A percentile compares a stretch with the other conserved stretches of the same genome.
Evolutionary conservation across 2,113 vertebrate genomes (phyloP).

Genomic region (Numenius arquata): DNA sequence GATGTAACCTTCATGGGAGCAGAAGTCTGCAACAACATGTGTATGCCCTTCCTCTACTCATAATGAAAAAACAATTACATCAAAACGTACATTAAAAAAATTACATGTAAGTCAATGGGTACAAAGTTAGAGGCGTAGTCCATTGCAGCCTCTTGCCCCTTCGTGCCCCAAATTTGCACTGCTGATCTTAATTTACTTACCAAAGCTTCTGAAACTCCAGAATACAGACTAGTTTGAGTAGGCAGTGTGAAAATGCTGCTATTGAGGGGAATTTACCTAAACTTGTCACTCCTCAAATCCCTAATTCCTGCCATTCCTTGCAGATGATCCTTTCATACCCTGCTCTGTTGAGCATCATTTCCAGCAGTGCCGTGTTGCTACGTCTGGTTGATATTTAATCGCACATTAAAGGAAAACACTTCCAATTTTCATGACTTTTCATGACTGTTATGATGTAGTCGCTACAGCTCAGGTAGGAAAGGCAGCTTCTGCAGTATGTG

Average conservation of each 20-base stretch:
- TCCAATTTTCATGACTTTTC: background rate
- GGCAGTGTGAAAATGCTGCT: background rate
- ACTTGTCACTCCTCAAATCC: background rate
- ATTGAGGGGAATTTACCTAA: background rate
- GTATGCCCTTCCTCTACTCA: background rate
- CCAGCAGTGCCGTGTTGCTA: background rate
- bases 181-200: background rate
- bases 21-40: background rate
- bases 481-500: background rate
- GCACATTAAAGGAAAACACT: background rate
- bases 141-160: background rate
- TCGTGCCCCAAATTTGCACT: accelerated
- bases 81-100: background rate
- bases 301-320: background rate
- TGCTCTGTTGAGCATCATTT: background rate
- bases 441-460: background rate
- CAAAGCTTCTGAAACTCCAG: background rate
- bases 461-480: background rate
- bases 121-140: background rate
- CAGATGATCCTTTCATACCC: background rate
- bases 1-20: background rate
- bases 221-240: background rate
- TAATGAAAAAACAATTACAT: background rate
- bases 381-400: background rate
- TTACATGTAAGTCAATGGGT: background rate